phyloP scores from a whole-genome alignment of 2,888 invertebrate species.

The Incurvaria masculella region DNA sequence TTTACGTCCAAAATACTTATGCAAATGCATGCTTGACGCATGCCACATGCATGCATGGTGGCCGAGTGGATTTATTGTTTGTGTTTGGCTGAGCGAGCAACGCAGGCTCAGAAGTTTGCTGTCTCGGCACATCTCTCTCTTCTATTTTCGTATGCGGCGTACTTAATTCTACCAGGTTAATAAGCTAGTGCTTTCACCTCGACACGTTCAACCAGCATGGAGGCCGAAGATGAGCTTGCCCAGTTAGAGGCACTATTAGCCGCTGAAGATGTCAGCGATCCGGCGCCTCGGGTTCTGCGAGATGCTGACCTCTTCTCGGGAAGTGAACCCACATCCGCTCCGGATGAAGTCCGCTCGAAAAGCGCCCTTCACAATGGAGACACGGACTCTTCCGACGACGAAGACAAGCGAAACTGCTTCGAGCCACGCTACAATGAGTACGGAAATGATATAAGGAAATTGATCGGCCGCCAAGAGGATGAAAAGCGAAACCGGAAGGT shows the following conservation, averaged over 20 bases:
- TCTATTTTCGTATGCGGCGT: not conserved
- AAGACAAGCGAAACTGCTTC: constrained; percentile 71
- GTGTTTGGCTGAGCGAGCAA: no score
- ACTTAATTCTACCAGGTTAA: no score
- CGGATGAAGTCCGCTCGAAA: constrained; percentile 20
- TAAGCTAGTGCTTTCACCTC: not conserved
- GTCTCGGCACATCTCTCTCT: not conserved
- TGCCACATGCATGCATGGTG: no score
- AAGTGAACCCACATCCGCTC: constrained; percentile 9
- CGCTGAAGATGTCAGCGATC: constrained; percentile 31
- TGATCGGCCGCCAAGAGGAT: constrained; percentile 44
- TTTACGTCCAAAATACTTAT: no score
- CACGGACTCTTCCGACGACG: constrained; percentile 80
- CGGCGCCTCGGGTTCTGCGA: constrained; percentile 12
- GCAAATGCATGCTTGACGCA: no score
- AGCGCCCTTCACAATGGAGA: constrained; percentile 55
- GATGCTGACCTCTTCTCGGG: not conserved
- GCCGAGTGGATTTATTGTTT: no score
- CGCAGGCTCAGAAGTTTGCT: not conserved
- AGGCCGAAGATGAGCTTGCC: constrained; percentile 37
- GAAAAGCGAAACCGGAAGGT: constrained; percentile 32
- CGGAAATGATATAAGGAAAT: constrained; percentile 65
- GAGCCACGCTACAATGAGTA: constrained; percentile 69
- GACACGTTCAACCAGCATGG: constrained; percentile 17
- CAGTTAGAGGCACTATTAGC: constrained; percentile 43